phyloP scores from a whole-genome alignment of 1,140 invertebrate genomes.

The Acromyrmex echinatior region DNA sequence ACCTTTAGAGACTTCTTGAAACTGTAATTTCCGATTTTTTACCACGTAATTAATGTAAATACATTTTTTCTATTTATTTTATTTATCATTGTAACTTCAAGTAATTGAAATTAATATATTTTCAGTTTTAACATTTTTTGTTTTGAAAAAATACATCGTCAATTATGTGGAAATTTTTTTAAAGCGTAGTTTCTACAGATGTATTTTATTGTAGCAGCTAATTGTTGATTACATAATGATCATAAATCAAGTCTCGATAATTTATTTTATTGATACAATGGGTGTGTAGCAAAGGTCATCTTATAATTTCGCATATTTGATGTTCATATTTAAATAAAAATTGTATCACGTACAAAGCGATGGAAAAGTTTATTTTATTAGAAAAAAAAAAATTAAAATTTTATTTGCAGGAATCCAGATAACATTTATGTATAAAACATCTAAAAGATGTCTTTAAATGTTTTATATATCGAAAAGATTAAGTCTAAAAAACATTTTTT shows the following conservation, averaged over 20 bases:
- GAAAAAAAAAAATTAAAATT: not conserved
- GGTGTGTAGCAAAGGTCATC: not conserved
- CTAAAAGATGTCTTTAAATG: too few species aligned
- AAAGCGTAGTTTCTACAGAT: not conserved
- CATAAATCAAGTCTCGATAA: not conserved
- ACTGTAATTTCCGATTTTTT: not conserved
- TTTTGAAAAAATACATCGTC: not conserved
- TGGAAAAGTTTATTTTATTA: not conserved
- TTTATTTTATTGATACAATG: not conserved
- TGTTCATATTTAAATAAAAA: not conserved
- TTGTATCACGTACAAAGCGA: not conserved
- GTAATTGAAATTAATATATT: not conserved
- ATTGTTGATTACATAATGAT: not conserved
- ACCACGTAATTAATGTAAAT: not conserved
- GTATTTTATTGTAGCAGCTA: not conserved
- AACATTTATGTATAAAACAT: too few species aligned
- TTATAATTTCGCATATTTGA: not conserved
- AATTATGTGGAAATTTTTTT: not conserved
- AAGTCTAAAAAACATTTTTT: too few species aligned
- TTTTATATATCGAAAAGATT: too few species aligned
- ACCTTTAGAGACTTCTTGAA: not conserved
- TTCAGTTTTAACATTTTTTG: not conserved
- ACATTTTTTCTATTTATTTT: not conserved
- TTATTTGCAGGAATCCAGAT: too few species aligned
- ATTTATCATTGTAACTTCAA: not conserved